Conservation (phyloP, 2,888 invertebrate species). For the Nomada fucata region DNA sequence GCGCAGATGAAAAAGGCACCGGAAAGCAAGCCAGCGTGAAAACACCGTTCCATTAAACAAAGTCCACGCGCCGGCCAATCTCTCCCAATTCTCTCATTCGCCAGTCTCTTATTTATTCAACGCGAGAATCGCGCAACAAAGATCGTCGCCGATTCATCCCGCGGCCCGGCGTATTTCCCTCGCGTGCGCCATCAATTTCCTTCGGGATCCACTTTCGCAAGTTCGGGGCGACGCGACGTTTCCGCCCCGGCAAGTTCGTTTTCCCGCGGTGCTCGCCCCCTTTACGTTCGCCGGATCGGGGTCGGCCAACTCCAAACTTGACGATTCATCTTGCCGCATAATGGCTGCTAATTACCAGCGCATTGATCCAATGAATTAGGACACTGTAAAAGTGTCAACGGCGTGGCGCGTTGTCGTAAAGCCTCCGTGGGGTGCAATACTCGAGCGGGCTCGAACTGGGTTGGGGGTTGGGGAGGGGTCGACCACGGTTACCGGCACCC, state of each 20-base stretch:
- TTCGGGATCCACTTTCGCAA: slow-evolving; percentile 44
- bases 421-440: slow-evolving; percentile 13
- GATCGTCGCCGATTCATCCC: slow-evolving; percentile 24
- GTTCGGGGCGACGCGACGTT: slow-evolving; percentile 15
- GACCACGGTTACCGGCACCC: slow-evolving; percentile 24
- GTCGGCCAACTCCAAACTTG: slow-evolving; percentile 43
- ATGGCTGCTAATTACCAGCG: slow-evolving; percentile 56
- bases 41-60: not conserved
- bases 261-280: slow-evolving; percentile 31
- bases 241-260: slow-evolving; percentile 28
- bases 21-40: not conserved
- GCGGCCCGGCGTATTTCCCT: slow-evolving; percentile 12
- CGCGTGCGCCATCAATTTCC: slow-evolving; percentile 27
- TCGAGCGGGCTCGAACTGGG: not conserved
- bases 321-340: slow-evolving; percentile 54
- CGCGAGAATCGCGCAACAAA: slow-evolving; percentile 12
- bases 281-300: slow-evolving; percentile 7
- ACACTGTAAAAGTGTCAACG: slow-evolving; percentile 63
- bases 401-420: slow-evolving; percentile 28
- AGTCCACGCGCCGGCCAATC: not conserved
- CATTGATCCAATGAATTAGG: slow-evolving; percentile 62
- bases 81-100: not conserved
- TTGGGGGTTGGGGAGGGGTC: slow-evolving; percentile 7
- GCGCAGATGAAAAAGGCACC: not conserved
- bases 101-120: slow-evolving; percentile 16